Conservation (phyloP, 2,888 invertebrate species). For the Ormyrus labotus region DNA sequence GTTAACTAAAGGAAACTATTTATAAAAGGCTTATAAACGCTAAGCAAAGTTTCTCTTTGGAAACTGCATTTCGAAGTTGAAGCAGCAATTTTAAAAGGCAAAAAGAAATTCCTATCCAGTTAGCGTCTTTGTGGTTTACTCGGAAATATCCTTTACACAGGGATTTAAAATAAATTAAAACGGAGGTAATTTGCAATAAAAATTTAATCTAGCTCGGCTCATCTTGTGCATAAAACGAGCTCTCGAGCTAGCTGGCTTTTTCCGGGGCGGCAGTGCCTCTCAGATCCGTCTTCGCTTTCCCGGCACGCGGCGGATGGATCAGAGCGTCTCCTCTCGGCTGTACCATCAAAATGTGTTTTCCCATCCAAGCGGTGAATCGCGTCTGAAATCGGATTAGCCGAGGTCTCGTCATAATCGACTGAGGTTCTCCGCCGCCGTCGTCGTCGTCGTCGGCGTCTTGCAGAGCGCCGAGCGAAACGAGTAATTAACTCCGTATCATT, state of each 20-base stretch:
- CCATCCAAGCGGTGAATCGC: slow-evolving; percentile 53
- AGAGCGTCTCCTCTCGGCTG: not conserved
- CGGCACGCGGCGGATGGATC: slow-evolving; percentile 2
- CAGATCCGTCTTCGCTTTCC: slow-evolving; percentile 7
- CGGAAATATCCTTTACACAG: not conserved
- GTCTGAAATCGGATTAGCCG: slow-evolving; percentile 53
- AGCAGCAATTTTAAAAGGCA: not conserved
- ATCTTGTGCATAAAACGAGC: slow-evolving; percentile 32
- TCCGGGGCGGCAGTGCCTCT: slow-evolving; percentile 7
- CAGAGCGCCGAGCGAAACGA: slow-evolving; percentile 50
- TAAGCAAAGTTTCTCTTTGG: no score
- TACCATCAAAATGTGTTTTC: slow-evolving; percentile 47
- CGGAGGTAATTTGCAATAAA: slow-evolving; percentile 19
- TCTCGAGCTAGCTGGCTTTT: slow-evolving; percentile 27
- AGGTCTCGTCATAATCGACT: slow-evolving; percentile 54
- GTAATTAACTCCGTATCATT: slow-evolving; percentile 69
- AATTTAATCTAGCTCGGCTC: slow-evolving; percentile 32
- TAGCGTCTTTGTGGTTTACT: no score
- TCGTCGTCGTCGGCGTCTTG: no score
- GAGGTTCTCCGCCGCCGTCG: not conserved
- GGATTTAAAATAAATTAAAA: slow-evolving; percentile 6
- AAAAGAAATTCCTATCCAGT: no score
- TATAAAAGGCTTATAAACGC: no score
- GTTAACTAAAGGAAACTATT: no score
- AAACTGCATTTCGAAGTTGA: no score